Percentiles rank a stretch among this genome's conserved stretches.
Evolutionary conservation across 1,140 invertebrate species (phyloP).

Genomic region (Camponotus floridanus): DNA sequence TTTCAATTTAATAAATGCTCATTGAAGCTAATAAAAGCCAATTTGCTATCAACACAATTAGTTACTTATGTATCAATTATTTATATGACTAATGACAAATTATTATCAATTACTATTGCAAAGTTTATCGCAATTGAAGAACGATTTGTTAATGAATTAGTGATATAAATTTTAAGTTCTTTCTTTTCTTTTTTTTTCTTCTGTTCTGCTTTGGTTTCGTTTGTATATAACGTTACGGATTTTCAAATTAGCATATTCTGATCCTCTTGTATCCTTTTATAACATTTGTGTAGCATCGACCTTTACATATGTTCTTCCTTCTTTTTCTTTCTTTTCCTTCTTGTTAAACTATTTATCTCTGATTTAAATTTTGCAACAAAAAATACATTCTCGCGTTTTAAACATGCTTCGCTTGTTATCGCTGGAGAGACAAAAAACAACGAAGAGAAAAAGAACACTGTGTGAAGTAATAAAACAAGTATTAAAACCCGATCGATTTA

Average conservation of each 20-base stretch:
- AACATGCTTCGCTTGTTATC: constrained; percentile 21
- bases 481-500: constrained; percentile 50
- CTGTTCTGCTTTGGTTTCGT: not conserved
- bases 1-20: not conserved
- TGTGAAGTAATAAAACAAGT: constrained; percentile 33
- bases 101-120: not conserved
- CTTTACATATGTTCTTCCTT: not conserved
- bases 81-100: not conserved
- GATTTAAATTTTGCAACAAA: constrained; percentile 6
- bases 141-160: not conserved
- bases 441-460: constrained; percentile 10
- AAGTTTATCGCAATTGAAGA: not conserved
- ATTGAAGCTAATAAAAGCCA: too few relatives aligned
- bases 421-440: constrained; percentile 36
- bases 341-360: constrained; percentile 9
- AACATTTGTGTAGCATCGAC: not conserved
- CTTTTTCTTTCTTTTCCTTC: not conserved
- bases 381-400: not conserved
- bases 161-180: not conserved
- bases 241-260: constrained; percentile 40
- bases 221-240: not conserved
- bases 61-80: not conserved
- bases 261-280: not conserved
- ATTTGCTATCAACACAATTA: not conserved
- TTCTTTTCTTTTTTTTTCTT: too few relatives aligned